phyloP scores from a whole-genome alignment of 2,113 vertebrate genomes.

The Kryptolebias marmoratus region DNA sequence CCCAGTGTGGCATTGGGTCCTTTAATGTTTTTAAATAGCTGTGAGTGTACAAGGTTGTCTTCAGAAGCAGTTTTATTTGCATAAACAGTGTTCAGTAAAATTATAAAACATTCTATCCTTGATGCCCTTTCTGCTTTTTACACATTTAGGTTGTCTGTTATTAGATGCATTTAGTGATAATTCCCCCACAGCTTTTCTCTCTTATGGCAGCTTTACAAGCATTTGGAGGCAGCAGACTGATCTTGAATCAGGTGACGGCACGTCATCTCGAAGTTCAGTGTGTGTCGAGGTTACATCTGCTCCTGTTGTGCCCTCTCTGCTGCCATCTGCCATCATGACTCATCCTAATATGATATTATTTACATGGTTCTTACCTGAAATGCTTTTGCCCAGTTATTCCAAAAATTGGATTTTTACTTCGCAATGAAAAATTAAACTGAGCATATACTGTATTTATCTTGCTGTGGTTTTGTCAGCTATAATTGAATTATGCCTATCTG shows the following conservation, averaged over 20 bases:
- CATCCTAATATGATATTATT: conserved; percentile 42
- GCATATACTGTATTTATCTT: conserved; percentile 14
- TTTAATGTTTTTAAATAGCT: no score
- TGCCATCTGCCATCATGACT: conserved; percentile 69
- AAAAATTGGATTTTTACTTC: not conserved
- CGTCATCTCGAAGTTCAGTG: conserved; percentile 32
- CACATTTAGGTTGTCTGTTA: not conserved
- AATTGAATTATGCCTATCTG: conserved; percentile 63
- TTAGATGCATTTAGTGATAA: not conserved
- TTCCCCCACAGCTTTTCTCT: not conserved
- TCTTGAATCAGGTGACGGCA: conserved; percentile 42
- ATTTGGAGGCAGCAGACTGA: conserved; percentile 22
- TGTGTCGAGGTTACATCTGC: conserved; percentile 66
- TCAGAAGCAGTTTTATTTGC: no score
- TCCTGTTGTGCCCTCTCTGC: conserved; percentile 43
- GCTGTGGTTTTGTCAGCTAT: conserved; percentile 7
- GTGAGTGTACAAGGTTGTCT: no score
- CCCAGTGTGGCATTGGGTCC: no score
- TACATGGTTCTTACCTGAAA: conserved; percentile 22
- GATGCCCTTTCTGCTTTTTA: no score
- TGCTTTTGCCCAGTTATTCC: not conserved
- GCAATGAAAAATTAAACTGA: conserved; percentile 6
- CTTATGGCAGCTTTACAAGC: conserved; percentile 13
- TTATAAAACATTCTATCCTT: no score
- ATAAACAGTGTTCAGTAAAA: no score